Evolutionary conservation across 2,113 vertebrate species (phyloP).

Genomic region (Mobula hypostoma): DNA sequence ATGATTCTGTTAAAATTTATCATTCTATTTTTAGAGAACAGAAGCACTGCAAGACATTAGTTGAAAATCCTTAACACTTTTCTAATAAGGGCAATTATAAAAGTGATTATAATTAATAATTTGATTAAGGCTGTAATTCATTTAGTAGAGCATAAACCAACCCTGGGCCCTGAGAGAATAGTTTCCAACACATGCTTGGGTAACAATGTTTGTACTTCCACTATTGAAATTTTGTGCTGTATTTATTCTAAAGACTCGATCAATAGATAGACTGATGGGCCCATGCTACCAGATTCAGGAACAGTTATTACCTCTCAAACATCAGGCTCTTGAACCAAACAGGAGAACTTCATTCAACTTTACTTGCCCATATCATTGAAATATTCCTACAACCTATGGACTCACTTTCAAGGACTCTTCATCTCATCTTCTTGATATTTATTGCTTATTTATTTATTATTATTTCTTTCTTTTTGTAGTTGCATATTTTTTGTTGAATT

Average conservation of each 20-base stretch:
- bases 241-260: background rate
- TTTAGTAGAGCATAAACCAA: background rate
- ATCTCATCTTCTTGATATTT: no score
- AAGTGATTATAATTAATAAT: slow-evolving; percentile 24
- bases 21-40: background rate
- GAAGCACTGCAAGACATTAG: background rate
- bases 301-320: no score
- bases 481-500: no score
- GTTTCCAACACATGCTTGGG: background rate
- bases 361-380: no score
- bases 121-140: background rate
- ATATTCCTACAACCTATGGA: no score
- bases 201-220: background rate
- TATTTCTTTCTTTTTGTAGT: no score
- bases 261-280: background rate
- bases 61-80: background rate
- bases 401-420: no score
- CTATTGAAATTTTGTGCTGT: background rate
- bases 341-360: no score
- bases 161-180: background rate
- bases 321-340: no score
- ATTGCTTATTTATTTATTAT: no score
- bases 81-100: slow-evolving; percentile 9
- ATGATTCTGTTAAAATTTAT: background rate
- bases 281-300: no score